phyloP scores from a whole-genome alignment of 92 coral and sea anemone species.

The Diadumene lineata region DNA sequence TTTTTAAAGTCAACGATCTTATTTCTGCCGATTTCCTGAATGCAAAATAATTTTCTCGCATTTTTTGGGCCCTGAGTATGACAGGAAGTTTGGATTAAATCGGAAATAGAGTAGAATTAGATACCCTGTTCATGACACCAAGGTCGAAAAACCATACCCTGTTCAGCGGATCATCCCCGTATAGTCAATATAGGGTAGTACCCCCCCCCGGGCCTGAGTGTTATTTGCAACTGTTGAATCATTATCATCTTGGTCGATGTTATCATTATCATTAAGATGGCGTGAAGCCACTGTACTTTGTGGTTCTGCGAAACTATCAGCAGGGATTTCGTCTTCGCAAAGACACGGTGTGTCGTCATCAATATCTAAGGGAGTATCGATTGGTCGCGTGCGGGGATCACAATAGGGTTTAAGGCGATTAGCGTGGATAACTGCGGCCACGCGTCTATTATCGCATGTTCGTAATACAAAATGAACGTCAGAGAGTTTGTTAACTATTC shows the following conservation, averaged over 20 bases:
- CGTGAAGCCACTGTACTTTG: background rate
- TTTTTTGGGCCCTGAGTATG: too few relatives aligned
- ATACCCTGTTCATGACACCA: too few relatives aligned
- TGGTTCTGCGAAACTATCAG: slow-evolving; percentile 22
- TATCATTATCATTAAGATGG: background rate
- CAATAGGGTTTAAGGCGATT: slow-evolving; percentile 22
- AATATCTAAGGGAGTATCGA: slow-evolving; percentile 1
- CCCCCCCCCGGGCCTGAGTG: too few relatives aligned
- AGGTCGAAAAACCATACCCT: too few relatives aligned
- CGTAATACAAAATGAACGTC: slow-evolving; percentile 42
- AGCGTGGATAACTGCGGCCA: slow-evolving; percentile 47
- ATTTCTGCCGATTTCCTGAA: too few relatives aligned
- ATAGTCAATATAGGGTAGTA: too few relatives aligned
- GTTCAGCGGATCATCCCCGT: too few relatives aligned
- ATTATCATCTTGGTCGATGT: too few relatives aligned
- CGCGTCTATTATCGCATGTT: slow-evolving; percentile 54
- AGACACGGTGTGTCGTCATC: slow-evolving; percentile 21
- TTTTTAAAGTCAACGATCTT: too few relatives aligned
- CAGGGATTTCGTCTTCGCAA: slow-evolving; percentile 38
- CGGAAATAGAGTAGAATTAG: too few relatives aligned
- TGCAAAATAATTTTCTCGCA: too few relatives aligned
- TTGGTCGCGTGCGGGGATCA: slow-evolving; percentile 18
- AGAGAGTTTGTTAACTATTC: slow-evolving; percentile 40
- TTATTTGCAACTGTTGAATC: background rate
- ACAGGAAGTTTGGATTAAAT: too few relatives aligned